phyloP scores from a whole-genome alignment of 1,140 invertebrate genomes.

The Pentalonia nigronervosa region DNA sequence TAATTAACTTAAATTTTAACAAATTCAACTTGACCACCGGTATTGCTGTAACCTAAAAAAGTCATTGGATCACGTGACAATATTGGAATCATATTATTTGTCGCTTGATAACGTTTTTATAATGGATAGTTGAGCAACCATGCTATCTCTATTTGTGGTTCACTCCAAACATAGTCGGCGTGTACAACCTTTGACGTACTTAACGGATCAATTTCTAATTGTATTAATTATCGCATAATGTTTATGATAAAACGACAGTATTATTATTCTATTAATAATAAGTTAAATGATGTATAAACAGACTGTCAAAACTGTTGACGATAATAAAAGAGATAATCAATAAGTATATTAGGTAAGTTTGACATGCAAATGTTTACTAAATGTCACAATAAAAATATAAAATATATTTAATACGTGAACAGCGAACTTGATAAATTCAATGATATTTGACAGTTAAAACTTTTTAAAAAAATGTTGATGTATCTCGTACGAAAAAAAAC shows the following conservation, averaged over 20 bases:
- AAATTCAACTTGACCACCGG: too few species aligned
- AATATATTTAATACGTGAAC: neutral
- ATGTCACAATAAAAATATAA: neutral
- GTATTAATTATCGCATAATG: neutral
- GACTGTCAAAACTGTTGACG: neutral
- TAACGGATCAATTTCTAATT: neutral
- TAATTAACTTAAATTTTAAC: too few species aligned
- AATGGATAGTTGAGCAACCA: too few species aligned
- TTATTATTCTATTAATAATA: neutral
- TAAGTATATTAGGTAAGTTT: neutral
- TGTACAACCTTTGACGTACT: neutral
- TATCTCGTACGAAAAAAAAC: neutral
- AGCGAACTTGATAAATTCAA: neutral
- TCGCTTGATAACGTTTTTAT: too few species aligned
- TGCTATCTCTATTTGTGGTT: too few species aligned
- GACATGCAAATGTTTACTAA: neutral
- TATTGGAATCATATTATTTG: too few species aligned
- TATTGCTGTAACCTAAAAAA: too few species aligned
- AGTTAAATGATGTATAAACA: neutral
- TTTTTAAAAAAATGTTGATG: neutral
- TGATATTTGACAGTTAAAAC: neutral
- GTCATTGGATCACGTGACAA: too few species aligned
- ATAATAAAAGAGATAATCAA: neutral
- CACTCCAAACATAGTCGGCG: neutral
- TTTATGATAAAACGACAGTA: neutral